Evolutionary conservation across 1,140 invertebrate genomes (phyloP).

Genomic region (Drosophila virilis): DNA sequence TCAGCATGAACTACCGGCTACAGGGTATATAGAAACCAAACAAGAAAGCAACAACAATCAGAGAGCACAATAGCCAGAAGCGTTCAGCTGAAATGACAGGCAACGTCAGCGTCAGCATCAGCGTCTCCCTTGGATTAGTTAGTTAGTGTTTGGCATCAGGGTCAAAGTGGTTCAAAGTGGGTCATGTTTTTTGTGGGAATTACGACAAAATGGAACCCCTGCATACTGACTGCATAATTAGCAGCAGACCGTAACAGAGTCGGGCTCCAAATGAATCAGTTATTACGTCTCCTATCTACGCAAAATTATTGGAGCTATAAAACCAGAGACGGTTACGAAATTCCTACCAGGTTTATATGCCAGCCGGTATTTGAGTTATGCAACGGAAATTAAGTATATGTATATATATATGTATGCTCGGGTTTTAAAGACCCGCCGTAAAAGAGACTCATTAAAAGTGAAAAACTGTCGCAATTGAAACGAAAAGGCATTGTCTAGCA

Average conservation of each 20-base stretch:
- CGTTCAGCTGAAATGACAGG: constrained; percentile 51
- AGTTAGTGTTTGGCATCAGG: constrained; percentile 33
- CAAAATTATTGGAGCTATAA: not conserved
- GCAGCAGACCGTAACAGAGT: not conserved
- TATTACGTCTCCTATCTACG: not conserved
- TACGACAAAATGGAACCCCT: constrained; percentile 19
- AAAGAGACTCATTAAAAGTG: not conserved
- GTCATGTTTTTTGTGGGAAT: constrained; percentile 41
- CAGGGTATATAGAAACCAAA: constrained; percentile 8
- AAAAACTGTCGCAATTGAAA: not conserved
- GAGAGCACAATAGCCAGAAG: constrained; percentile 38
- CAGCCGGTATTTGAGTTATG: not conserved
- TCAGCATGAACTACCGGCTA: too few species aligned
- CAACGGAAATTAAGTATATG: not conserved
- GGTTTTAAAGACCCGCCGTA: too few species aligned
- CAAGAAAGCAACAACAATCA: constrained; percentile 2
- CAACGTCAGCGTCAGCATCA: constrained; percentile 45
- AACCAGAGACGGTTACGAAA: not conserved
- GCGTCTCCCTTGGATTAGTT: constrained; percentile 42
- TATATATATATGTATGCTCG: not conserved
- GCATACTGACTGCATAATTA: constrained; percentile 21
- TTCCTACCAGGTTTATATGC: not conserved
- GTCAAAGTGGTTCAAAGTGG: constrained; percentile 48
- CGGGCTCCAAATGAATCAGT: constrained; percentile 4
- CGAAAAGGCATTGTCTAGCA: not conserved